phyloP scores from a whole-genome alignment of 2,113 vertebrate species.

The Mellivora capensis region DNA sequence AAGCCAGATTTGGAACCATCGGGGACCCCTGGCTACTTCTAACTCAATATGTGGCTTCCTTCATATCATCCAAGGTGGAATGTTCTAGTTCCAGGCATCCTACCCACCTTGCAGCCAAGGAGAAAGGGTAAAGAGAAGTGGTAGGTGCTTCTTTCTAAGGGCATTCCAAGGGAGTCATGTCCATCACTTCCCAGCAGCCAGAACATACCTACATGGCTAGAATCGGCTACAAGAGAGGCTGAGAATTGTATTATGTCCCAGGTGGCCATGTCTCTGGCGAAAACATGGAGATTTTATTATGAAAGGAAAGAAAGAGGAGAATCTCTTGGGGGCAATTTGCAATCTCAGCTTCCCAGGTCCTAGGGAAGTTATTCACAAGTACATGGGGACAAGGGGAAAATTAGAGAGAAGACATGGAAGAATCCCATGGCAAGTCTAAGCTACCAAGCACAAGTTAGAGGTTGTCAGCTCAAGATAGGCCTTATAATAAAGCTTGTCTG shows the following conservation, averaged over 20 bases:
- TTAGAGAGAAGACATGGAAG: background rate
- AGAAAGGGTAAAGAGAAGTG: background rate
- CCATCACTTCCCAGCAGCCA: background rate
- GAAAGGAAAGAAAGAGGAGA: background rate
- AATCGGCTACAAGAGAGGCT: background rate
- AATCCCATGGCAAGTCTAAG: background rate
- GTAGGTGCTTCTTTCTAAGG: background rate
- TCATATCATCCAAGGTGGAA: background rate
- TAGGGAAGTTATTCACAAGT: background rate
- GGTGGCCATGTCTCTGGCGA: background rate
- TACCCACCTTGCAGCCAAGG: background rate
- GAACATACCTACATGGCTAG: background rate
- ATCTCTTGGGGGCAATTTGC: no score
- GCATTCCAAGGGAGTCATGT: background rate
- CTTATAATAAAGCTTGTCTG: background rate
- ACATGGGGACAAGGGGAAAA: background rate
- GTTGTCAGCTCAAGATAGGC: background rate
- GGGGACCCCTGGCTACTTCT: background rate
- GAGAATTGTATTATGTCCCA: background rate
- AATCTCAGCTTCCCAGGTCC: background rate
- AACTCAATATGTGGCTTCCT: background rate
- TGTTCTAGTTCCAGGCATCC: background rate
- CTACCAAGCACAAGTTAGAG: background rate
- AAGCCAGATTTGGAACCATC: background rate
- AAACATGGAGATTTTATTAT: background rate